Evolutionary conservation across 35 echinoderm and acorn worm species (phyloP).

Genomic region (Heliocidaris erythrogramma): DNA sequence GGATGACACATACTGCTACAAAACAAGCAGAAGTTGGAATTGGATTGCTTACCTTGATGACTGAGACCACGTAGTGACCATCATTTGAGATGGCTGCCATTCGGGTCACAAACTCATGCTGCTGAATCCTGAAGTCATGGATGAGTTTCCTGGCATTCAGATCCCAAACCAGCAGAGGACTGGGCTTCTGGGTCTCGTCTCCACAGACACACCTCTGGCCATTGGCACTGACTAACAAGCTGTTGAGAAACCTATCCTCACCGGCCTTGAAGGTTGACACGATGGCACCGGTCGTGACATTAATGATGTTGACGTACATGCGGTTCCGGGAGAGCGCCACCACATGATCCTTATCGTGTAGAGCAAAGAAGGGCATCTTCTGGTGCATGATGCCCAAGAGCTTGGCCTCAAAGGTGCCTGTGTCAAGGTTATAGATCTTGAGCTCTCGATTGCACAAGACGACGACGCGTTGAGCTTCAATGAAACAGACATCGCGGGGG

Average conservation of each 20-base stretch:
- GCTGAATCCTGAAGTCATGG: slow-evolving; percentile 92
- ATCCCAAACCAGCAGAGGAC: slow-evolving; percentile 95
- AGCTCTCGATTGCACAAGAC: slow-evolving; percentile 92
- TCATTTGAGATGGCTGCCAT: slow-evolving; percentile 98
- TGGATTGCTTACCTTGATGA: slow-evolving; percentile 83
- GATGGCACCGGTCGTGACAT: slow-evolving; percentile 76
- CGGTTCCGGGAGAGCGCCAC: slow-evolving; percentile 92
- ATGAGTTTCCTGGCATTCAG: slow-evolving; percentile 85
- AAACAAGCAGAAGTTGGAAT: too few relatives aligned
- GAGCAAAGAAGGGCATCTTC: slow-evolving; percentile 85
- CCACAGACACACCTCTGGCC: slow-evolving; percentile 93
- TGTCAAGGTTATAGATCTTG: slow-evolving; percentile 86
- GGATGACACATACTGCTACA: too few relatives aligned
- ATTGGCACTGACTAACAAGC: slow-evolving; percentile 93
- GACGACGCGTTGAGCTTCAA: slow-evolving; percentile 81
- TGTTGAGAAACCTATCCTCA: slow-evolving; percentile 95
- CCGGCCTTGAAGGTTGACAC: slow-evolving; percentile 91
- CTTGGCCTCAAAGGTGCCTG: slow-evolving; percentile 83
- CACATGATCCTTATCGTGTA: slow-evolving; percentile 88
- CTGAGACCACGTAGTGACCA: slow-evolving; percentile 96
- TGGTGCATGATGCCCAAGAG: slow-evolving; percentile 95
- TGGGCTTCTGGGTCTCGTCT: slow-evolving; percentile 96
- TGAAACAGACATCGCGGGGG: slow-evolving; percentile 82
- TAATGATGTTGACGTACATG: slow-evolving; percentile 98
- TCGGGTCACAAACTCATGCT: slow-evolving; percentile 95